Percentiles rank a stretch among this genome's conserved stretches.
Evolutionary conservation across 2,888 invertebrate species (phyloP).

Genomic region (Eupeodes luniger): DNA sequence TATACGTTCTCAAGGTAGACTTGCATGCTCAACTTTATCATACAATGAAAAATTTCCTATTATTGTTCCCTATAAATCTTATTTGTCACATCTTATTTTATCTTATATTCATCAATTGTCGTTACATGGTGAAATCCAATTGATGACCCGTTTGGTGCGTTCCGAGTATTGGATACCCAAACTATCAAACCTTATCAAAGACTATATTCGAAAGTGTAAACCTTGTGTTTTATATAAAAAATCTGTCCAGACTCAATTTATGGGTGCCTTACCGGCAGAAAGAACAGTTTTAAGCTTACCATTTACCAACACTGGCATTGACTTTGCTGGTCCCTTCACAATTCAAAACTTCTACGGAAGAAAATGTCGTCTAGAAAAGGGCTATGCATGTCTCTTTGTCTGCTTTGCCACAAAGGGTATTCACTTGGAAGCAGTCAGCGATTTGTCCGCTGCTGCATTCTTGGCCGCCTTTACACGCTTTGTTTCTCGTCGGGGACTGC

Average conservation of each 20-base stretch:
- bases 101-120: constrained; percentile 10
- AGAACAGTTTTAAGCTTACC: background rate
- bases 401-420: too few relatives aligned
- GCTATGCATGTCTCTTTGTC: background rate
- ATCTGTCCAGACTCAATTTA: background rate
- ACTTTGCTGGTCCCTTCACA: constrained; percentile 9
- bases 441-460: too few relatives aligned
- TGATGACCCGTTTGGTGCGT: background rate
- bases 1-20: too few relatives aligned
- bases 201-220: too few relatives aligned
- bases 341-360: background rate
- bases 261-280: constrained; percentile 8
- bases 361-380: background rate
- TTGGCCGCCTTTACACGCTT: too few relatives aligned
- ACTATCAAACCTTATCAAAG: too few relatives aligned
- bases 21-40: too few relatives aligned
- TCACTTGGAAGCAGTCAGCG: too few relatives aligned
- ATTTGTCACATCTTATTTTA: background rate
- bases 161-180: too few relatives aligned
- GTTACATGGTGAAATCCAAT: constrained; percentile 11
- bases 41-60: too few relatives aligned
- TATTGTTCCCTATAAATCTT: background rate
- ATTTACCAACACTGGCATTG: background rate
- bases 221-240: too few relatives aligned
- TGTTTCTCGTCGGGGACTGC: too few relatives aligned